Percentiles rank a stretch among this genome's conserved stretches.
Conservation (phyloP, 2,888 invertebrate species). For the Endotricha flammealis region DNA sequence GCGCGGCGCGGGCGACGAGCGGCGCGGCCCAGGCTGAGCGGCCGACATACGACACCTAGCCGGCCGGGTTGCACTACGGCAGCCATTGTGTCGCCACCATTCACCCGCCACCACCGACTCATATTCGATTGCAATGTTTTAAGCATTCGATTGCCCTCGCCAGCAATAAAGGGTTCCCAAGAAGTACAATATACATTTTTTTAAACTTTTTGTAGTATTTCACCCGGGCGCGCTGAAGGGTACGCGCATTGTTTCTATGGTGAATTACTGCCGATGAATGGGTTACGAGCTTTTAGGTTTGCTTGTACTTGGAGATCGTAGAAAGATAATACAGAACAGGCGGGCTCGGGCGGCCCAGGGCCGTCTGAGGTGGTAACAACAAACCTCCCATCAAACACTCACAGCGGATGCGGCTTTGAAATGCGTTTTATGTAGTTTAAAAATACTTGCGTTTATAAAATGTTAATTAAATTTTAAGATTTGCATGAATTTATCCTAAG, state of each 20-base stretch:
- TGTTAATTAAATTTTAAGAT: not conserved
- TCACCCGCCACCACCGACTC: slow-evolving; percentile 52
- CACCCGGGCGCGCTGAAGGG: slow-evolving; percentile 63
- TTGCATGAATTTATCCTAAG: slow-evolving; percentile 21
- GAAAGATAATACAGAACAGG: slow-evolving; percentile 63
- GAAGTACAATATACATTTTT: slow-evolving; percentile 60
- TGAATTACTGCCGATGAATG: slow-evolving; percentile 70
- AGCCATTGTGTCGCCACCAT: slow-evolving; percentile 44
- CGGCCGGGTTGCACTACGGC: slow-evolving; percentile 31
- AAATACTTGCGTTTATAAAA: not conserved
- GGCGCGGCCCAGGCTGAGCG: slow-evolving; percentile 36
- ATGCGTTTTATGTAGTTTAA: slow-evolving; percentile 5
- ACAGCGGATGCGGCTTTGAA: slow-evolving; percentile 11
- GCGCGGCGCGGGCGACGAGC: slow-evolving; percentile 33
- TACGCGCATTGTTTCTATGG: slow-evolving; percentile 70
- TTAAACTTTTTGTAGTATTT: slow-evolving; percentile 63
- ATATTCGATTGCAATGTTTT: slow-evolving; percentile 74
- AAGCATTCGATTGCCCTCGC: slow-evolving; percentile 75
- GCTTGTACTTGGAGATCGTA: slow-evolving; percentile 62
- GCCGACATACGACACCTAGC: slow-evolving; percentile 56
- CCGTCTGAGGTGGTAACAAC: slow-evolving; percentile 54
- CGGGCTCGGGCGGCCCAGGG: slow-evolving; percentile 58
- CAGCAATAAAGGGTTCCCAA: slow-evolving; percentile 71
- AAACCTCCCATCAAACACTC: slow-evolving; percentile 55
- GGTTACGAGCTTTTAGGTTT: slow-evolving; percentile 60